Evolutionary conservation across 2,797 vertebrate genomes (phyloP), one percentile per base, ranked within the genome.

Genomic region (Oryzias dopingdopingensis): DNA sequence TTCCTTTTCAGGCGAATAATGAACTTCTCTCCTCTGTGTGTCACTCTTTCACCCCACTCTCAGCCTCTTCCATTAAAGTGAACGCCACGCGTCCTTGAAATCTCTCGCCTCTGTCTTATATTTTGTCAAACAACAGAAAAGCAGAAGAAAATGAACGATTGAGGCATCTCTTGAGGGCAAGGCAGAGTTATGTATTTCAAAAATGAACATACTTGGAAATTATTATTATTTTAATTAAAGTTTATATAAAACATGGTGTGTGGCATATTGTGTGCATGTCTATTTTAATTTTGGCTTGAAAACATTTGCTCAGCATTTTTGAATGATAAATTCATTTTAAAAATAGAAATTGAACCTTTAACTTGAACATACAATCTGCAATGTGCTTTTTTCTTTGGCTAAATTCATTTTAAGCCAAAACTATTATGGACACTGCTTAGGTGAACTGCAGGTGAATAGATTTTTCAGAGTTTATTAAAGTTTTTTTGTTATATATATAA

Each of bases 1-100:
- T 90, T 92, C 88, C 91, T 92, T 93, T 93, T 93, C 90, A 93
- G 83, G 80, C 46, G 81, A 88, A 92, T 93, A 93, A 93, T 93
- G 90, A 92, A 93, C 91, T 93, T 92, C 90, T 91, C 88, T 91
- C 87, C 91, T 92, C 88, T 79, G 87, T 84, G 88, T 92, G 91
- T 91, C 90, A 91, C 86, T 92, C 89, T 87, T 90, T 86, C 86
- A 86, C 91, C 91, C 89, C 84, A 86, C 90, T 91, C 87, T 83
- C 89, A 87, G 86, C 80, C 86, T 87, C 85, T 90, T 81, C 88
- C 87, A 90, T 92, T 92, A 92, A 91, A 91, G 79, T 92, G 76
- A 84, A 89, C 84, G 87, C 89, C 85, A 69, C 22, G 73, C 70
- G 82, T 90, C 91, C 91, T 92, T 92, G 91, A 92, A 90, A 91